Evolutionary conservation across 2,888 invertebrate species (phyloP), one percentile per base, ranked within the genome.

Genomic region (Mythimna lalbum): DNA sequence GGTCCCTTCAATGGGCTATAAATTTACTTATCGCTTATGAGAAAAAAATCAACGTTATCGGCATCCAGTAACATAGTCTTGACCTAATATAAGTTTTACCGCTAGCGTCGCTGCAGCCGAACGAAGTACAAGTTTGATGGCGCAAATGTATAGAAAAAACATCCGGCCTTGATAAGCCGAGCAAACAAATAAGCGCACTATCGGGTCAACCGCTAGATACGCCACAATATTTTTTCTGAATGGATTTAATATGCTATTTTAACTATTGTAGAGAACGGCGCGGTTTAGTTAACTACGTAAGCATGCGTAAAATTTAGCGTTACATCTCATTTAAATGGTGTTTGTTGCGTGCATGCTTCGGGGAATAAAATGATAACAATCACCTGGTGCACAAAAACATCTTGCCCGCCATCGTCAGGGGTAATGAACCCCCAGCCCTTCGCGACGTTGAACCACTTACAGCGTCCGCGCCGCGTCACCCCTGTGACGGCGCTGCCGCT

Each of bases 381-480:
- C 96, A 98, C 99, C 97, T 99, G 99, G 96, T 99, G 99, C 73
- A 99, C 99, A 92, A 99, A 99, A 77, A 99, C 98, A 92, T 99
- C 99, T 93, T 98, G 98, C 12, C 98, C 97, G 57, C 98, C 98
- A 92, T 99, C 98, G 88, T 98, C 97, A 59, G 98, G 98, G 78
- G 98, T 98, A 90, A 99, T 97, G 95, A 99, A 99, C 78, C 99
- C 99, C 98, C 98, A 99, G 76, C 99, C 99, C 94, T 99, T 99
- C 86, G 98, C 98, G 80, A 99, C 98, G 95, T 99, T 99, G 95
- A 99, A 99, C 99, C 99, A 99, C 96, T 99, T 99, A 96, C 98
- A 99, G 91, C 97, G 97, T 74, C 98, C 98, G 90, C 97, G 96
- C 81, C 98, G 96, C 86, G 97, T 96, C 86, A 97, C 97, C 80